Conservation (phyloP, 2,888 invertebrate species). For the Meghimatium bilineatum region DNA sequence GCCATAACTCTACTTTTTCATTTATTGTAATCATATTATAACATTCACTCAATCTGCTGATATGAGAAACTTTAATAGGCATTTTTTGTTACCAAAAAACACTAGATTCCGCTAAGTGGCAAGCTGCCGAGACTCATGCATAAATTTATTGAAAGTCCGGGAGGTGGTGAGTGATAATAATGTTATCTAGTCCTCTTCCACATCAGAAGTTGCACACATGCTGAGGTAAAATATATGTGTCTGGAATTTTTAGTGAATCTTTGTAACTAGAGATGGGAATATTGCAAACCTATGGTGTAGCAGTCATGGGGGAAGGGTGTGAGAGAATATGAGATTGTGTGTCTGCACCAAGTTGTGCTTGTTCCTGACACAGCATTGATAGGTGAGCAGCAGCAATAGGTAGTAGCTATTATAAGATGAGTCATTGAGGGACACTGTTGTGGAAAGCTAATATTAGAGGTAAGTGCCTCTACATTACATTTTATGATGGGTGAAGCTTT, state of each 20-base stretch:
- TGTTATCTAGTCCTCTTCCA: slow-evolving; percentile 40
- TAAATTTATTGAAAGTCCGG: slow-evolving; percentile 59
- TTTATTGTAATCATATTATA: background rate
- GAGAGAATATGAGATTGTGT: too few relatives aligned
- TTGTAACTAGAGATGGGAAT: too few relatives aligned
- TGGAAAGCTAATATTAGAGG: slow-evolving; percentile 50
- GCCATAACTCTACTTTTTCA: background rate
- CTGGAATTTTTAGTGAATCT: too few relatives aligned
- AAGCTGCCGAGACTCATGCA: slow-evolving; percentile 67
- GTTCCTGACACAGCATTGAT: background rate
- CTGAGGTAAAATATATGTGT: slow-evolving; percentile 15
- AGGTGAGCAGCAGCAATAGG: background rate
- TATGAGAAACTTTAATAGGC: slow-evolving; percentile 65
- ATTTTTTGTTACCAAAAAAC: slow-evolving; percentile 73
- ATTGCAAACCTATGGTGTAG: too few relatives aligned
- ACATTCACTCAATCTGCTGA: background rate
- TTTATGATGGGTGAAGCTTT: slow-evolving; percentile 35
- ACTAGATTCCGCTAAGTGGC: slow-evolving; percentile 72
- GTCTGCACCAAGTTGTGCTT: background rate
- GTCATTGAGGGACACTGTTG: background rate
- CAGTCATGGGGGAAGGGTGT: too few relatives aligned
- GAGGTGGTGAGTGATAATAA: slow-evolving; percentile 65
- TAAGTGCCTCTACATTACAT: slow-evolving; percentile 62
- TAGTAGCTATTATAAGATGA: background rate
- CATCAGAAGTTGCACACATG: background rate